Base-by-base conservation (phyloP, 2,888 invertebrate species). In the Nomada fucata region DNA sequence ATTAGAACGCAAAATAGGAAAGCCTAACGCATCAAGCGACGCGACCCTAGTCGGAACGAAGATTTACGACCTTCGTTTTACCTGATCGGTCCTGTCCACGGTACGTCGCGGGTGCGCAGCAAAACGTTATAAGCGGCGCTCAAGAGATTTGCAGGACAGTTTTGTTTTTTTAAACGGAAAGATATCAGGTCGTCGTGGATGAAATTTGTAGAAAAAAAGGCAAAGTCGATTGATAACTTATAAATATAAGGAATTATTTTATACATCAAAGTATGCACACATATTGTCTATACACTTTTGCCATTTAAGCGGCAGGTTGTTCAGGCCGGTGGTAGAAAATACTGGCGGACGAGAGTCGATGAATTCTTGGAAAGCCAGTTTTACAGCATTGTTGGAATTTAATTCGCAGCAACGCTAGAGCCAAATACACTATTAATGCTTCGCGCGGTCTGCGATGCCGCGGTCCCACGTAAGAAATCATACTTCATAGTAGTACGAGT, bases 281-380 rank as follows among this genome's bases (percentile, higher is more conserved):
- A 68, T 55, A 68, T 68, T 68, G 20, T 68, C 36, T 13, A 68
- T 18, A 55, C 67, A 55, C 67, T 55, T 53, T 68, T 55, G 67
- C 67, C 67, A 68, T 50, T 64, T 64, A 15, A 64, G 64, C 9
- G 50, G 64, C 13, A 64, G 18, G 13, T 50, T 4, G 20, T 68
- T 52, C 20, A 68, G 26, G 18, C 55, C 55, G 15, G 26, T 68
- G 67, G 29, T 68, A 36, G 42, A 68, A 36, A 53, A 55, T 0
- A 29, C 67, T 68, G 36, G 52, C 29, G 15, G 18, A 53, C 53
- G 53, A 36, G 67, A 55, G 53, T 68, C 67, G 9, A 55, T 68
- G 36, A 52, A 68, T 20, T 68, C 67, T 5, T 68, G 67, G 36
- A 68, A 42, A 18, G 67, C 67, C 67, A 55, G 26, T 68, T 68